Evolutionary conservation across 2,797 vertebrate species (phyloP).

Genomic region (Lacerta bilineata): DNA sequence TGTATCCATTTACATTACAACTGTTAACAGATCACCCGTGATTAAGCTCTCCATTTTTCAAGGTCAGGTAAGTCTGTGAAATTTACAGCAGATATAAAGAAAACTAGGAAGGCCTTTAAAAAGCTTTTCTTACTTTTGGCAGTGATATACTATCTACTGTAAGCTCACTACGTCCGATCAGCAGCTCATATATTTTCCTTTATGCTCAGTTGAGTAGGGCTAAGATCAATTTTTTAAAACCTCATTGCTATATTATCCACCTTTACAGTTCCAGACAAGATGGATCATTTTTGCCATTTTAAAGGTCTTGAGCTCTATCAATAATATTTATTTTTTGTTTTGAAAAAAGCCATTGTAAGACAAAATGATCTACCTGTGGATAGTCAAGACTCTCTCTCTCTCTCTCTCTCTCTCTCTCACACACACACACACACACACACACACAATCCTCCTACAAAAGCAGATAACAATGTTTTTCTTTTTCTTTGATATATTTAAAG

Average conservation of each 20-base stretch:
- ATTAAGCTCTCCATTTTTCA: slow-evolving; percentile 59
- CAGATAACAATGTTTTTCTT: slow-evolving; percentile 29
- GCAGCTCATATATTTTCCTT: slow-evolving; percentile 75
- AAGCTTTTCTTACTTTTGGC: slow-evolving; percentile 64
- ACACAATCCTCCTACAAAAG: background rate
- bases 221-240: slow-evolving; percentile 81
- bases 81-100: slow-evolving; percentile 61
- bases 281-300: slow-evolving; percentile 80
- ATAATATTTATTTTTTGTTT: background rate
- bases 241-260: slow-evolving; percentile 75
- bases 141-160: slow-evolving; percentile 64
- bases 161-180: slow-evolving; percentile 66
- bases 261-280: slow-evolving; percentile 73
- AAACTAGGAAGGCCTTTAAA: slow-evolving; percentile 63
- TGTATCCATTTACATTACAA: background rate
- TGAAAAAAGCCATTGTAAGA: slow-evolving; percentile 36
- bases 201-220: slow-evolving; percentile 68
- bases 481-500: slow-evolving; percentile 29
- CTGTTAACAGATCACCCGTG: slow-evolving; percentile 32
- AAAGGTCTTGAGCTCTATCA: slow-evolving; percentile 55
- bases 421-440: background rate
- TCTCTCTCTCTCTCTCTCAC: background rate
- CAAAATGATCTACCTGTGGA: slow-evolving; percentile 50
- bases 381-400: background rate
- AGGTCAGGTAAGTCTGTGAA: slow-evolving; percentile 62